phyloP scores from a whole-genome alignment of 1,140 invertebrate genomes.

The Bombus superbus region DNA sequence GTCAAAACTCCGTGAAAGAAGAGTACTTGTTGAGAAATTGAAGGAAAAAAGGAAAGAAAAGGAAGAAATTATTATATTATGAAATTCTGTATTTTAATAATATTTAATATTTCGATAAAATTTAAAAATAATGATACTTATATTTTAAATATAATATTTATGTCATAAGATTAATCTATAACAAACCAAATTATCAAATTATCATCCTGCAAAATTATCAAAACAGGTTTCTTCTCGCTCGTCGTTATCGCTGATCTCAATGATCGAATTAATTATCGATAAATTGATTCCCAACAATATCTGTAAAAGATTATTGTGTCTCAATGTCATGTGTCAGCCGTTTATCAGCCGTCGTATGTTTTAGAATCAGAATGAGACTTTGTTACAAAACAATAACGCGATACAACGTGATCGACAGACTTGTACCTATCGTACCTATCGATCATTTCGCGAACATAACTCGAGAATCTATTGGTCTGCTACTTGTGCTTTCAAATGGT shows the following conservation, averaged over 20 bases:
- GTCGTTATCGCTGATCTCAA: neutral
- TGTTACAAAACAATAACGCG: neutral
- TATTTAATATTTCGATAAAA: no score
- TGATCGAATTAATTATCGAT: neutral
- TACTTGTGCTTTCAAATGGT: neutral
- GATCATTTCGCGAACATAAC: neutral
- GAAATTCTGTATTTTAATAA: no score
- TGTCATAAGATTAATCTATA: no score
- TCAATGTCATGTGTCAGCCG: neutral
- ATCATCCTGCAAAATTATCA: neutral
- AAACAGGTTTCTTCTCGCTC: neutral
- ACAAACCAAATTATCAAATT: no score
- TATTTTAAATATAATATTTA: no score
- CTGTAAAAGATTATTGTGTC: neutral
- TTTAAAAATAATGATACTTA: no score
- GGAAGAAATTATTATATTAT: no score
- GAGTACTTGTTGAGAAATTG: no score
- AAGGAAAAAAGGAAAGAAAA: no score
- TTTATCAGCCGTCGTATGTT: neutral
- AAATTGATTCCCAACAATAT: neutral
- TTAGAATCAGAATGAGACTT: neutral
- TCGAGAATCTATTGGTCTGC: neutral
- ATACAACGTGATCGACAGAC: neutral
- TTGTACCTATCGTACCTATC: neutral
- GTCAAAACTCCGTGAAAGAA: no score